A percentile compares a stretch with the other conserved stretches of the same genome.
These are phyloP conservation scores for Lucifuga dentata DNA, from an alignment of 2,113 vertebrate genomes.

Conservation along the genomic window DNA sequence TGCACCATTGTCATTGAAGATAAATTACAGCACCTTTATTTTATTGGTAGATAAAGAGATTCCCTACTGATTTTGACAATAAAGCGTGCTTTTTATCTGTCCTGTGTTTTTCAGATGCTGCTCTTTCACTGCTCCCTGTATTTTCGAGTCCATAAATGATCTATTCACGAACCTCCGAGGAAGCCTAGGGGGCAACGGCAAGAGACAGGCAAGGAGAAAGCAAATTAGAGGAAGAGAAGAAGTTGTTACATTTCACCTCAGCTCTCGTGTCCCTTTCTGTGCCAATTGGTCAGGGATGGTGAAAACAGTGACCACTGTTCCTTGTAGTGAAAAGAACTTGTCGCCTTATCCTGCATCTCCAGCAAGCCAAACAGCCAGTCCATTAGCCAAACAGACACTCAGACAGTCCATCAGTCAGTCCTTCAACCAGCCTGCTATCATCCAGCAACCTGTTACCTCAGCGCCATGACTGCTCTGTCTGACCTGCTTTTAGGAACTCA, in stretches of 20 bases:
- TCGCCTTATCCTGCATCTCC: constrained; percentile 38
- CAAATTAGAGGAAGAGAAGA: constrained; percentile 42
- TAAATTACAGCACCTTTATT: no score
- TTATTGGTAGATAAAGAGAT: no score
- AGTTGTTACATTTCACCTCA: constrained; percentile 43
- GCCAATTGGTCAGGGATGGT: constrained; percentile 80
- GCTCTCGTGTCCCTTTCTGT: constrained; percentile 44
- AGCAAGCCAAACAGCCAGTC: constrained; percentile 43
- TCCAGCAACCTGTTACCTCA: constrained; percentile 77
- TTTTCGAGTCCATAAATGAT: constrained; percentile 66
- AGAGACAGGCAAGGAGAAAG: constrained; percentile 26
- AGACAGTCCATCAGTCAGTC: constrained; percentile 50
- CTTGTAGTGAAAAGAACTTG: constrained; percentile 56
- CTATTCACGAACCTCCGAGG: constrained; percentile 50
- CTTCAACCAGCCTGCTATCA: constrained; percentile 59
- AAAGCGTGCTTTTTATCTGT: constrained; percentile 10
- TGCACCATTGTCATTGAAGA: no score
- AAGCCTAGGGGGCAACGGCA: constrained; percentile 54
- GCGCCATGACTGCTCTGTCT: constrained; percentile 78
- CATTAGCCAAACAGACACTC: constrained; percentile 35
- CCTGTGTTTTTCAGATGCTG: constrained; percentile 77
- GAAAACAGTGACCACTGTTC: constrained; percentile 65
- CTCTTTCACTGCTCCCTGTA: constrained; percentile 48
- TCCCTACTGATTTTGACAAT: not conserved
- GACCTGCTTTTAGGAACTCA: constrained; percentile 73